Evolutionary conservation across 2,797 vertebrate species (phyloP), one percentile per base, ranked within the genome.

Genomic region (Gallirallus australis): DNA sequence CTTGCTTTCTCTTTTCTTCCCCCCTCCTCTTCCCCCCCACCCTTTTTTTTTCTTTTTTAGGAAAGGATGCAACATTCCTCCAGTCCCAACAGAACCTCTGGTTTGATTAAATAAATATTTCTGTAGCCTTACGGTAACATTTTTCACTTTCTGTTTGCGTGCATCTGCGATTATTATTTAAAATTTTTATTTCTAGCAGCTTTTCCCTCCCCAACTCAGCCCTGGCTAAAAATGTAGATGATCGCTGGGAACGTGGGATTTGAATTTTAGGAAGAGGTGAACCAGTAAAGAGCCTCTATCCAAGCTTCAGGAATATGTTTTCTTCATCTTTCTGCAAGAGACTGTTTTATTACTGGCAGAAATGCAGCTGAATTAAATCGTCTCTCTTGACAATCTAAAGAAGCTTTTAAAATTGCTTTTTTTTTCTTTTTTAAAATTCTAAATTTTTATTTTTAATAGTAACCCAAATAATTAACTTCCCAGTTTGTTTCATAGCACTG

Each of bases 101-200:
- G 92, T 98, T 97, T 98, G 97, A 97, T 97, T 97, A 97, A 98
- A 98, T 98, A 98, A 98, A 97, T 97, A 95, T 96, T 97, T 97
- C 96, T 96, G 90, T 97, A 97, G 96, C 93, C 79, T 96, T 94
- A 93, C 90, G 81, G 95, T 94, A 97, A 97, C 66, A 82, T 98
- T 98, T 98, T 98, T 97, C 77, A 94, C 88, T 96, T 97, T 97
- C 94, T 97, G 86, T 81, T 97, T 0, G 96, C 33, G 89, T 97
- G 75, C 66, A 91, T 96, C 95, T 97, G 91, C 40, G 90, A 96
- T 96, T 94, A 93, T 97, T 97, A 97, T 97, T 97, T 97, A 90
- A 92, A 96, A 97, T 96, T 97, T 97, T 95, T 93, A 93, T 93
- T 97, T 97, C 64, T 81, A 97, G 92, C 86, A 97, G 91, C 96